Evolutionary conservation across 2,797 vertebrate species (phyloP).

Genomic region (Galagoides demidoff): DNA sequence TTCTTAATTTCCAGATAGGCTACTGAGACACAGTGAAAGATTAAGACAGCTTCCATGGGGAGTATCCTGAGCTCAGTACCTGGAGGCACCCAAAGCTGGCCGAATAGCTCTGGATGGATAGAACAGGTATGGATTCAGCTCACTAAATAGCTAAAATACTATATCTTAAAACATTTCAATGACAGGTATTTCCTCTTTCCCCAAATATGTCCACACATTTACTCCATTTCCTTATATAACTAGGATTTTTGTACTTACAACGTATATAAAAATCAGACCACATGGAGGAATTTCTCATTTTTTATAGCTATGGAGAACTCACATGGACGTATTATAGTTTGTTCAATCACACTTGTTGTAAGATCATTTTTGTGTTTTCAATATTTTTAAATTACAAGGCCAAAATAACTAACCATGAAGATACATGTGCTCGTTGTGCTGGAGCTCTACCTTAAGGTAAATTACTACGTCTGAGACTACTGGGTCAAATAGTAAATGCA

Average conservation of each 20-base stretch:
- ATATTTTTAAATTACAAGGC: background rate
- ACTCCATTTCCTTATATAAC: background rate
- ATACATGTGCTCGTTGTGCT: background rate
- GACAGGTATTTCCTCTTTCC: background rate
- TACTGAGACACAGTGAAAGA: background rate
- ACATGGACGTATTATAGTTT: background rate
- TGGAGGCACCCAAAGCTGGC: background rate
- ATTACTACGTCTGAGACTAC: background rate
- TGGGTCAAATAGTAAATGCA: background rate
- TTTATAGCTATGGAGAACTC: background rate
- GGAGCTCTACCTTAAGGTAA: background rate
- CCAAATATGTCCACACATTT: background rate
- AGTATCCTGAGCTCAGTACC: background rate
- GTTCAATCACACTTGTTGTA: background rate
- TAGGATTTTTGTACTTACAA: background rate
- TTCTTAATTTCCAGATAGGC: background rate
- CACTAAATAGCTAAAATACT: background rate
- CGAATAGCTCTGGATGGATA: background rate
- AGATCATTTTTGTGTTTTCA: background rate
- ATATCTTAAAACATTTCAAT: background rate
- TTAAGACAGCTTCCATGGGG: background rate
- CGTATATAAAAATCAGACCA: background rate
- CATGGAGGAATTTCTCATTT: background rate
- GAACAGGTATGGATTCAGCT: background rate
- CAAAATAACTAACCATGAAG: background rate